Conservation (phyloP, 2,888 invertebrate species). For the Agrilus mali region DNA sequence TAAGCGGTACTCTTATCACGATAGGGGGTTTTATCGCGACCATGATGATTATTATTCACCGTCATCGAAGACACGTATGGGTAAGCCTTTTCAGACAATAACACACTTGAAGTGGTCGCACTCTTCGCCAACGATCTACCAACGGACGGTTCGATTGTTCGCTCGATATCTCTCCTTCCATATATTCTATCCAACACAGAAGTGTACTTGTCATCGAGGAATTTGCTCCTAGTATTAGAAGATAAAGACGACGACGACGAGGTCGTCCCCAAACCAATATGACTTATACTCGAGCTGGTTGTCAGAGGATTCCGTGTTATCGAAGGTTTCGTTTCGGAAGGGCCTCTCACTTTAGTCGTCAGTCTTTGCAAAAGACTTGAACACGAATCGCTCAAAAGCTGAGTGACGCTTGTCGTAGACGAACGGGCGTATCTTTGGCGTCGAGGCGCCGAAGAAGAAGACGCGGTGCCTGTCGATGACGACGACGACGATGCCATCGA, state of each 20-base stretch:
- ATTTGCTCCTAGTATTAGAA: conserved; percentile 53
- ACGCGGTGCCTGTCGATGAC: conserved; percentile 16
- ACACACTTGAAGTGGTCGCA: conserved; percentile 50
- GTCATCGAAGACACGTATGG: conserved; percentile 38
- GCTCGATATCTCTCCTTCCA: conserved; percentile 46
- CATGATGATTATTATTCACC: conserved; percentile 29
- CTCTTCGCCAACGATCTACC: conserved; percentile 49
- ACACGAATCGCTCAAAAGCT: conserved; percentile 76
- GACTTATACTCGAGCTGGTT: neutral
- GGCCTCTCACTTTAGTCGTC: conserved; percentile 60
- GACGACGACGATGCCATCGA: conserved; percentile 15
- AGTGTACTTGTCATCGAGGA: conserved; percentile 65
- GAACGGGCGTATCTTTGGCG: conserved; percentile 67
- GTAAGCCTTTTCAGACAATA: conserved; percentile 56
- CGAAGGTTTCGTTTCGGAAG: conserved; percentile 40
- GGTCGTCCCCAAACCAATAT: conserved; percentile 1
- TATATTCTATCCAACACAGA: conserved; percentile 62
- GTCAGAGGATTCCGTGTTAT: conserved; percentile 4
- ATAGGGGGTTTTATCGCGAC: conserved; percentile 53
- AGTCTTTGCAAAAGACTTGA: conserved; percentile 73
- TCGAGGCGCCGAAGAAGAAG: conserved; percentile 38
- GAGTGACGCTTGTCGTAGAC: conserved; percentile 70
- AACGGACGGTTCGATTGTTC: conserved; percentile 51
- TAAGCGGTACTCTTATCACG: conserved; percentile 19
- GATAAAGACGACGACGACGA: conserved; percentile 8